These are phyloP conservation scores for Gnatocerus cornutus DNA, from an alignment of 2,888 invertebrate genomes.

Conservation along the genomic window DNA sequence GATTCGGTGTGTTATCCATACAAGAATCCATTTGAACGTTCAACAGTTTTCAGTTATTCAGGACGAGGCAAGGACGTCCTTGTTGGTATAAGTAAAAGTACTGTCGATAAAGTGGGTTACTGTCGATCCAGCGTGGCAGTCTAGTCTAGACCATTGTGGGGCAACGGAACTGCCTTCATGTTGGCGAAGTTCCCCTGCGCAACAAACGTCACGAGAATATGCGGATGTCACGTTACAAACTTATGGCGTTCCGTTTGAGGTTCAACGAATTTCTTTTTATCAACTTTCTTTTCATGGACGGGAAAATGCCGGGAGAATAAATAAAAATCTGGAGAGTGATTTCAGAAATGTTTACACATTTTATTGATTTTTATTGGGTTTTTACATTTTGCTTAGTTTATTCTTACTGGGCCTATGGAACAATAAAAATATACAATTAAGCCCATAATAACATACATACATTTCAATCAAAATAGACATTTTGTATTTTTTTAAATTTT, in stretches of 20 bases:
- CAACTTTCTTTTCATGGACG: constrained; percentile 33
- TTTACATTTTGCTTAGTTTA: constrained; percentile 65
- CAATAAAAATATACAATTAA: constrained; percentile 70
- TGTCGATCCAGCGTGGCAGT: constrained; percentile 37
- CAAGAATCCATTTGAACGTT: constrained; percentile 45
- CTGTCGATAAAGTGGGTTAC: constrained; percentile 59
- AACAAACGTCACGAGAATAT: constrained; percentile 34
- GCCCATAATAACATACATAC: constrained; percentile 68
- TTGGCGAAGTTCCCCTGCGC: constrained; percentile 29
- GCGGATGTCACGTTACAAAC: constrained; percentile 43
- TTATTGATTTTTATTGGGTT: constrained; percentile 66
- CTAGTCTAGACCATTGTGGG: constrained; percentile 36
- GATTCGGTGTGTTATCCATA: constrained; percentile 46
- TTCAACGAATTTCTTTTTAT: constrained; percentile 40
- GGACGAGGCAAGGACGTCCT: constrained; percentile 62
- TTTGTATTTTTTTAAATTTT: constrained; percentile 60
- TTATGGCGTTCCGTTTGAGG: constrained; percentile 26
- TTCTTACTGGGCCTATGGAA: constrained; percentile 64
- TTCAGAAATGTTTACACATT: constrained; percentile 59
- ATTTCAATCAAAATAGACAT: constrained; percentile 69
- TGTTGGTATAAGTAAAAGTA: constrained; percentile 61
- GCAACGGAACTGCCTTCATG: constrained; percentile 42
- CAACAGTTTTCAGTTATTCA: constrained; percentile 56
- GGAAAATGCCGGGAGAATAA: constrained; percentile 13
- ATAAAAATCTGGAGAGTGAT: constrained; percentile 28